Evolutionary conservation across 2,888 invertebrate genomes (phyloP).

Genomic region (Epinotia bilunana): DNA sequence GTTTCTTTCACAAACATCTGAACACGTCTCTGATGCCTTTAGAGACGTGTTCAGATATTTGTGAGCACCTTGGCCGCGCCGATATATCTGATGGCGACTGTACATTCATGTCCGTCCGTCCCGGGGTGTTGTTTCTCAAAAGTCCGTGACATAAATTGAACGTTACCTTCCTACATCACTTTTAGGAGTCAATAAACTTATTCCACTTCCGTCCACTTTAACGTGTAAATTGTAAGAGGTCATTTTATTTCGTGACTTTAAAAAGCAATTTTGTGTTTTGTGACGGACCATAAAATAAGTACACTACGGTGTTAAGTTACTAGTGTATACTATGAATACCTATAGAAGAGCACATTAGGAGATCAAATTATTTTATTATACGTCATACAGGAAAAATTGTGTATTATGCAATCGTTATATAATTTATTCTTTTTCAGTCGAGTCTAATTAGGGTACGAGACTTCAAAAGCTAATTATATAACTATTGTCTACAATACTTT

Average conservation of each 20-base stretch:
- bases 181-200: slow-evolving; percentile 65
- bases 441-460: too few relatives aligned
- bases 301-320: slow-evolving; percentile 55
- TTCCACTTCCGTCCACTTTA: slow-evolving; percentile 66
- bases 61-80: too few relatives aligned
- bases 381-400: too few relatives aligned
- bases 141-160: slow-evolving; percentile 35
- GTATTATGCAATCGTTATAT: too few relatives aligned
- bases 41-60: too few relatives aligned
- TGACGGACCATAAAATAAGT: slow-evolving; percentile 54
- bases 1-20: too few relatives aligned
- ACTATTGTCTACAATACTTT: too few relatives aligned
- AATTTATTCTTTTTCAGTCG: too few relatives aligned
- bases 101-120: not conserved
- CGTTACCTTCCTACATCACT: slow-evolving; percentile 48
- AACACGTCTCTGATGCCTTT: too few relatives aligned
- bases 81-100: not conserved
- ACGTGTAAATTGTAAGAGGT: slow-evolving; percentile 72
- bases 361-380: not conserved
- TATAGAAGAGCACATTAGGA: not conserved
- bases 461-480: too few relatives aligned
- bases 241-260: slow-evolving; percentile 67
- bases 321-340: slow-evolving; percentile 1
- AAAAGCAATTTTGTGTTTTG: slow-evolving; percentile 74
- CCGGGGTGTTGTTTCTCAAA: slow-evolving; percentile 8